phyloP scores from a whole-genome alignment of 2,113 vertebrate genomes.

The Hydrolagus affinis region DNA sequence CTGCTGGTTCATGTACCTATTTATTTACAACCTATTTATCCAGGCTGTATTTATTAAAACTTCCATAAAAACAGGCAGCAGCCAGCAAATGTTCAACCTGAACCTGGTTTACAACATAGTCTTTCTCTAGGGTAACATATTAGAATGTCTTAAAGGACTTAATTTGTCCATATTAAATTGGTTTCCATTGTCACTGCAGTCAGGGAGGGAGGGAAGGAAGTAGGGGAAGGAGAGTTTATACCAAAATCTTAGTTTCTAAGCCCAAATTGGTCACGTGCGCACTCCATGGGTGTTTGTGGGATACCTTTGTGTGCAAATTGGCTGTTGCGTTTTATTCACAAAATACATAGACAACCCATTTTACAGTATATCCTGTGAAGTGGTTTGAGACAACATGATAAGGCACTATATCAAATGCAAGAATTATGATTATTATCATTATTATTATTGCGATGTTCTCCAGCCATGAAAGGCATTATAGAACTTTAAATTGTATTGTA shows the following conservation, averaged over 20 bases:
- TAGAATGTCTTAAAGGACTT: background rate
- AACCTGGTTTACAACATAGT: background rate
- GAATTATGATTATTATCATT: too few relatives aligned
- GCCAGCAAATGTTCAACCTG: background rate
- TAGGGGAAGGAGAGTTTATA: background rate
- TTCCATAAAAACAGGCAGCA: slow-evolving; percentile 1
- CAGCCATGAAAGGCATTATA: too few relatives aligned
- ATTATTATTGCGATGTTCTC: too few relatives aligned
- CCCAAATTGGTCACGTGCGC: too few relatives aligned
- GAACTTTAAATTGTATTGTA: too few relatives aligned
- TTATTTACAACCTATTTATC: background rate
- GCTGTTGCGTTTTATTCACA: too few relatives aligned
- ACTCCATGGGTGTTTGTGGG: too few relatives aligned
- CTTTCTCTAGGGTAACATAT: background rate
- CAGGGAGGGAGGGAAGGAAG: background rate
- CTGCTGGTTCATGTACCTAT: background rate
- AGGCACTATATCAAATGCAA: too few relatives aligned
- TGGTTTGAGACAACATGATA: too few relatives aligned
- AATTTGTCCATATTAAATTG: background rate
- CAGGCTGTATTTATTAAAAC: background rate
- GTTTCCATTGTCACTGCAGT: background rate
- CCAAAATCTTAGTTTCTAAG: background rate
- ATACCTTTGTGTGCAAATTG: too few relatives aligned
- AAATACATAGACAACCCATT: too few relatives aligned
- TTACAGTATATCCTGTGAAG: too few relatives aligned